Conservation (phyloP, 2,113 vertebrate genomes). For the Lethenteron reissneri region DNA sequence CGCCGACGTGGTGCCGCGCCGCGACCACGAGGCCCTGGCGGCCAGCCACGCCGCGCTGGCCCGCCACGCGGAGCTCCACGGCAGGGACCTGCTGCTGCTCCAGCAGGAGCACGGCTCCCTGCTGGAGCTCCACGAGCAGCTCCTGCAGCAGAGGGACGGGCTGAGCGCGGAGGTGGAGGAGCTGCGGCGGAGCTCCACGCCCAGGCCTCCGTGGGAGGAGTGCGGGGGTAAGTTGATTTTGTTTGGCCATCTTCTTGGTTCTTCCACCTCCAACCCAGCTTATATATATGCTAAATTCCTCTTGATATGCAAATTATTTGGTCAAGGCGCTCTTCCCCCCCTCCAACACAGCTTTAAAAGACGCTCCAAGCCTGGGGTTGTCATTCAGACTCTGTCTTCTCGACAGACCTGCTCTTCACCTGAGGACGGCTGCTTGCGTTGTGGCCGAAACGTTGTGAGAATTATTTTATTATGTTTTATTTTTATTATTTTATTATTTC, state of each 20-base stretch:
- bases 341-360: too few species aligned
- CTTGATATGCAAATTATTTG: neutral
- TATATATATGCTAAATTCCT: neutral
- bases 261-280: neutral
- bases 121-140: slow-evolving; percentile 27
- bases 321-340: too few species aligned
- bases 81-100: slow-evolving; percentile 28
- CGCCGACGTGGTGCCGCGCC: slow-evolving; percentile 39
- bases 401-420: too few species aligned
- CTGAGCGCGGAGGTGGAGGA: slow-evolving; percentile 17
- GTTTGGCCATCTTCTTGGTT: neutral
- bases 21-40: slow-evolving; percentile 36
- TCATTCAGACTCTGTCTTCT: too few species aligned
- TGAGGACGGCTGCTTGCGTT: too few species aligned
- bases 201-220: slow-evolving; percentile 21
- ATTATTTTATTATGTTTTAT: too few species aligned
- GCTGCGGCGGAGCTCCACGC: slow-evolving; percentile 17
- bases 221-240: slow-evolving; percentile 21
- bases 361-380: too few species aligned
- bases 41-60: slow-evolving; percentile 21
- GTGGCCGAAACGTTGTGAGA: too few species aligned
- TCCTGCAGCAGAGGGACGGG: slow-evolving; percentile 17
- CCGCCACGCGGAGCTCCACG: slow-evolving; percentile 26
- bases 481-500: too few species aligned
- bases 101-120: slow-evolving; percentile 28